phyloP scores from a whole-genome alignment of 1,140 invertebrate genomes.

The Penaeus vannamei region DNA sequence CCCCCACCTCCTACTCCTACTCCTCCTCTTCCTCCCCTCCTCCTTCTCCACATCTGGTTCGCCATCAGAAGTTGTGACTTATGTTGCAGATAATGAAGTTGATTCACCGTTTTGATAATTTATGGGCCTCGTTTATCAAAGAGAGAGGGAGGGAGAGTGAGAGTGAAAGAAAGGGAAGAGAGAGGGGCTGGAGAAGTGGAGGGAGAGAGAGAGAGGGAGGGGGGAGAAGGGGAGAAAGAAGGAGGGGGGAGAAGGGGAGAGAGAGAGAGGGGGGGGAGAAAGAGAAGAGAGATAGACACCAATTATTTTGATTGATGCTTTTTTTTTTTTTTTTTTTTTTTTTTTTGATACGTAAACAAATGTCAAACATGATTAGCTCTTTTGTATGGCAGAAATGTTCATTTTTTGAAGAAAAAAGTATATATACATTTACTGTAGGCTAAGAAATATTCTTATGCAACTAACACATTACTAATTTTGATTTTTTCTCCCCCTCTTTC shows the following conservation, averaged over 20 bases:
- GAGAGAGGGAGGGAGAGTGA: neutral
- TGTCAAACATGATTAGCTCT: too few species aligned
- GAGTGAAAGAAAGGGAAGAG: neutral
- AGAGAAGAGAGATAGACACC: neutral
- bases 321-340: too few species aligned
- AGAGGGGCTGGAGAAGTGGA: neutral
- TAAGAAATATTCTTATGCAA: neutral
- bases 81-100: too few species aligned
- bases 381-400: too few species aligned
- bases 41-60: too few species aligned
- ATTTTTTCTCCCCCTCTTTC: conserved; percentile 11
- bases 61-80: too few species aligned
- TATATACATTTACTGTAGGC: neutral
- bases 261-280: neutral
- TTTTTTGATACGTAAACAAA: too few species aligned
- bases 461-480: neutral
- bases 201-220: neutral
- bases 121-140: neutral
- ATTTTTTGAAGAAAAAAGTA: too few species aligned
- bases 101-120: too few species aligned
- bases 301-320: too few species aligned
- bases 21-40: too few species aligned
- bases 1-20: too few species aligned
- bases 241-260: neutral
- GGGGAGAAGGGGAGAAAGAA: neutral